A percentile compares a stretch with the other conserved stretches of the same genome.
Evolutionary conservation across 1,140 invertebrate species (phyloP).

Genomic region (Polypedilum vanderplanki): DNA sequence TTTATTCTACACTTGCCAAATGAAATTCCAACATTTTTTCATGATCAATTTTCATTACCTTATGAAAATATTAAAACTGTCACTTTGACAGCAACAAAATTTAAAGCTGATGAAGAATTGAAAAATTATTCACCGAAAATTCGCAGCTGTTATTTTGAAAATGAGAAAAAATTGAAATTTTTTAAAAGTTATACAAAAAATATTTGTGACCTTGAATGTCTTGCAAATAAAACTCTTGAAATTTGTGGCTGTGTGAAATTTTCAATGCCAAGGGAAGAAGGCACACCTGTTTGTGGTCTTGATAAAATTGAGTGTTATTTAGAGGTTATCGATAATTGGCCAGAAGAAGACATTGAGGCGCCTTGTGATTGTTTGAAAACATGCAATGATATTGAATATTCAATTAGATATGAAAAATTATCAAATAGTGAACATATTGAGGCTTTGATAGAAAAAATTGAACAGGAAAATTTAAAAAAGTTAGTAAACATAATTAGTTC

Average conservation of each 20-base stretch:
- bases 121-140: not conserved
- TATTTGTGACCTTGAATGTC: slow-evolving; percentile 44
- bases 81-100: not conserved
- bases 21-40: not conserved
- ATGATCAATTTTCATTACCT: not conserved
- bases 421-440: not conserved
- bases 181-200: slow-evolving; percentile 41
- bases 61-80: not conserved
- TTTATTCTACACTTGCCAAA: not conserved
- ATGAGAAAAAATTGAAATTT: slow-evolving; percentile 42
- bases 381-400: slow-evolving; percentile 58
- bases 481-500: too few relatives aligned
- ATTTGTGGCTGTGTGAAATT: slow-evolving; percentile 41
- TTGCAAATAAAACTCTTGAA: slow-evolving; percentile 40
- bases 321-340: not conserved
- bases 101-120: not conserved
- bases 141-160: slow-evolving; percentile 48
- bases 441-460: not conserved
- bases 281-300: slow-evolving; percentile 38
- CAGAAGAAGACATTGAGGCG: slow-evolving; percentile 36
- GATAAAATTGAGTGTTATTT: slow-evolving; percentile 37
- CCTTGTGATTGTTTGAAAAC: slow-evolving; percentile 50
- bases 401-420: not conserved
- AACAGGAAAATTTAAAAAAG: too few relatives aligned
- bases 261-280: slow-evolving; percentile 47